Conservation (phyloP, 2,797 vertebrate species). For the Botia almorhae region DNA sequence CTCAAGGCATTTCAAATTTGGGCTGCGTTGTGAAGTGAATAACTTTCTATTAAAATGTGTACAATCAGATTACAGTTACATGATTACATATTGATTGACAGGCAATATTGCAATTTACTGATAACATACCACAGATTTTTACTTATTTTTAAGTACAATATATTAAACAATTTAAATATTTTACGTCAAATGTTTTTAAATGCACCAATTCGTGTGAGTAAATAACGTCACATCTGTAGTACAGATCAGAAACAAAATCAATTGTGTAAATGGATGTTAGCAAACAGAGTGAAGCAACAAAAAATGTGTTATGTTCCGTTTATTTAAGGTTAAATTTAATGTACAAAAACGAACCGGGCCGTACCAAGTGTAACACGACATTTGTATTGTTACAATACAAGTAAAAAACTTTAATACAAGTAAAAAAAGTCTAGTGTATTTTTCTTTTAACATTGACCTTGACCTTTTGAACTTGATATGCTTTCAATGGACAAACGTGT, state of each 20-base stretch:
- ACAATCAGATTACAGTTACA: too few species aligned
- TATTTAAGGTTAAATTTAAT: not conserved
- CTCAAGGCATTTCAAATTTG: not conserved
- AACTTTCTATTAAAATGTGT: not conserved
- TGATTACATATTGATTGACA: too few species aligned
- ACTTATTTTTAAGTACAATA: too few species aligned
- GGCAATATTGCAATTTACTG: too few species aligned
- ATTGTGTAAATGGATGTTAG: not conserved
- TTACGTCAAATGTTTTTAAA: not conserved
- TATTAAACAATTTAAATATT: too few species aligned
- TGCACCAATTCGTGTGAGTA: not conserved
- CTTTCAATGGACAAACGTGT: not conserved
- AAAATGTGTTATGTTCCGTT: not conserved
- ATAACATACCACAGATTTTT: too few species aligned
- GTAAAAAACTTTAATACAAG: not conserved
- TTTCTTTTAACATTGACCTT: not conserved
- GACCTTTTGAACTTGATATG: not conserved
- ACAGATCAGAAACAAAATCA: not conserved
- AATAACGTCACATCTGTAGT: not conserved
- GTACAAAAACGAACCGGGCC: not conserved
- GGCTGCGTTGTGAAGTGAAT: not conserved
- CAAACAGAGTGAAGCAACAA: not conserved
- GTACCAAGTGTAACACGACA: not conserved
- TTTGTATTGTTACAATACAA: slow-evolving; percentile 59
- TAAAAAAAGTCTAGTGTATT: slow-evolving; percentile 25